A percentile compares a stretch with the other conserved stretches of the same genome.
These are phyloP conservation scores for Polymixis flavicincta DNA, from an alignment of 2,888 invertebrate genomes.

Conservation along the genomic window DNA sequence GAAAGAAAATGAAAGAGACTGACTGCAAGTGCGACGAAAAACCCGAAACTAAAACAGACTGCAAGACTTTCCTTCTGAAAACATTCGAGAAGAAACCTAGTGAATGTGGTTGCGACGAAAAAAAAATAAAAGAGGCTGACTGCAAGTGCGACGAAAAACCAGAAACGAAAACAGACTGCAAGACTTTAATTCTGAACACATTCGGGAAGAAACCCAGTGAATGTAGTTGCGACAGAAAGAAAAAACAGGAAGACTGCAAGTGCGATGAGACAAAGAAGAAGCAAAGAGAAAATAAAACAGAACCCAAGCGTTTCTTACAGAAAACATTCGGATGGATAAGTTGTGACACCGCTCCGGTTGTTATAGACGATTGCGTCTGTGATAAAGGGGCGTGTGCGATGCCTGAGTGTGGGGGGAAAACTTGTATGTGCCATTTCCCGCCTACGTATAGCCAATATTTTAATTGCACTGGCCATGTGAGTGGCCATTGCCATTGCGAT, in stretches of 20 bases:
- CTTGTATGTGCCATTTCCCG: conserved; percentile 66
- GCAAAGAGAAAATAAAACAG: neutral
- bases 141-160: neutral
- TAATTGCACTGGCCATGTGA: conserved; percentile 73
- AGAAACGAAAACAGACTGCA: neutral
- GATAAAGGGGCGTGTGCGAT: neutral
- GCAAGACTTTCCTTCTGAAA: neutral
- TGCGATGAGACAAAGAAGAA: neutral
- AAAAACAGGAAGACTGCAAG: neutral
- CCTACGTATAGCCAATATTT: conserved; percentile 71
- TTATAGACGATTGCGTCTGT: neutral
- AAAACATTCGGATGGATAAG: neutral
- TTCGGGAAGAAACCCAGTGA: neutral
- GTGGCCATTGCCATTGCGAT: conserved; percentile 72
- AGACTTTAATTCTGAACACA: neutral
- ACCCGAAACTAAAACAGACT: neutral
- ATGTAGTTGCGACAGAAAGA: no score
- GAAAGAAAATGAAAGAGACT: no score
- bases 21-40: neutral
- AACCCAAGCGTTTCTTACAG: neutral
- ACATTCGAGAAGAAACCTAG: neutral
- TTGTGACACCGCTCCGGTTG: neutral
- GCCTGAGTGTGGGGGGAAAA: neutral
- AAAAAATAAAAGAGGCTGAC: neutral
- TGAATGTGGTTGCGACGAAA: neutral